Conservation (phyloP, 2,797 vertebrate genomes). For the Cyclura pinguis region DNA sequence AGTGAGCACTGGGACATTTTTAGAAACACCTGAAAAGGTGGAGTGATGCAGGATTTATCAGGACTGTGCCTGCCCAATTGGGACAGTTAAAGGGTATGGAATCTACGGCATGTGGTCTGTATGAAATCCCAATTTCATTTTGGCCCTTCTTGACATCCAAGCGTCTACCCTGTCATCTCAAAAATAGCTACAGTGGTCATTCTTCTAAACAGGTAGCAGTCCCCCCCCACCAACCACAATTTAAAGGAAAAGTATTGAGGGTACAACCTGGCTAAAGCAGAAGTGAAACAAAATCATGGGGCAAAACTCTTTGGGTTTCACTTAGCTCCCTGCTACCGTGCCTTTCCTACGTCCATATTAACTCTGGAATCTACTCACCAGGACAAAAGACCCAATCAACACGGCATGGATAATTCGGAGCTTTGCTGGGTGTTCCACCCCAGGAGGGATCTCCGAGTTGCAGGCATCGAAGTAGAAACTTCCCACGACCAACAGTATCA, state of each 20-base stretch:
- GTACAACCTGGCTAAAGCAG: neutral
- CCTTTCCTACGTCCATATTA: neutral
- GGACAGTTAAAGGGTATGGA: no score
- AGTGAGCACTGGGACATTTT: no score
- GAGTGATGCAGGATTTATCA: no score
- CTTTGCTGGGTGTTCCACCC: constrained; percentile 78
- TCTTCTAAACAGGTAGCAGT: no score
- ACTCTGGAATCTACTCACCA: constrained; percentile 80
- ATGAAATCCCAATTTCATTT: no score
- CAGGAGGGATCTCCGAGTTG: constrained; percentile 85
- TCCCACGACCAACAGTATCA: constrained; percentile 80
- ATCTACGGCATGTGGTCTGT: no score
- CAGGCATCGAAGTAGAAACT: constrained; percentile 83
- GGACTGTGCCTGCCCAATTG: no score
- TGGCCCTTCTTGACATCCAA: no score
- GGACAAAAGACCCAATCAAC: constrained; percentile 77
- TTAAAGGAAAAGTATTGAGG: neutral
- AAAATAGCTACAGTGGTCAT: no score
- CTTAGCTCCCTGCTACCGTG: neutral
- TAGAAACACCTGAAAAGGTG: no score
- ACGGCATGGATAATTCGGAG: constrained; percentile 78
- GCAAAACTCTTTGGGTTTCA: neutral
- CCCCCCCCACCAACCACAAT: neutral
- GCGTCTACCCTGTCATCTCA: no score
- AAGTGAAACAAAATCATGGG: no score